Percentiles rank a stretch among this genome's conserved stretches.
phyloP scores from a whole-genome alignment of 2,888 invertebrate genomes.

The Ephialtes manifestator region DNA sequence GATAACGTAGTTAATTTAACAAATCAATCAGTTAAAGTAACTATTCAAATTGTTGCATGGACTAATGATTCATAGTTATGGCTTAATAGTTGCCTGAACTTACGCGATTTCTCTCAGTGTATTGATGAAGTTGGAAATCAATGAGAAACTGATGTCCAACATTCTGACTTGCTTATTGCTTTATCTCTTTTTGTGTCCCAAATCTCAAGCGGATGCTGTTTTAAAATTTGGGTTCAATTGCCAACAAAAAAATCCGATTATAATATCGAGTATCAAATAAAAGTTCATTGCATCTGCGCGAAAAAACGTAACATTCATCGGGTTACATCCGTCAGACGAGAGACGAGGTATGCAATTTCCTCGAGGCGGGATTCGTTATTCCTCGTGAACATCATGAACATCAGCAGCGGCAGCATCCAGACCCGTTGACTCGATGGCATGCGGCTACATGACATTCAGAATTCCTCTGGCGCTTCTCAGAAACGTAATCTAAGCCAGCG shows the following conservation, averaged over 20 bases:
- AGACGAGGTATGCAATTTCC: conserved; percentile 55
- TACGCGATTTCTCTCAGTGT: too few relatives aligned
- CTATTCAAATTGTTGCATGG: too few relatives aligned
- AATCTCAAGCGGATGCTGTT: too few relatives aligned
- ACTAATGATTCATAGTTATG: too few relatives aligned
- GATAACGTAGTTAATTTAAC: too few relatives aligned
- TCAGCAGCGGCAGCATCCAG: conserved; percentile 33
- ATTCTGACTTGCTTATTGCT: too few relatives aligned
- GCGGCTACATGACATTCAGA: conserved; percentile 22
- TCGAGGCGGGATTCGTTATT: conserved; percentile 55
- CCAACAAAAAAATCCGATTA: background rate
- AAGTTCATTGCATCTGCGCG: background rate
- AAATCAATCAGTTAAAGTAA: too few relatives aligned
- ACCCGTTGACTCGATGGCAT: conserved; percentile 38
- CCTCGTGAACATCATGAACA: conserved; percentile 38
- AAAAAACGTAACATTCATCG: background rate
- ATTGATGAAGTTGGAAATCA: too few relatives aligned
- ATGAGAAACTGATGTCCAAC: too few relatives aligned
- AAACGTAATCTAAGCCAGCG: conserved; percentile 43
- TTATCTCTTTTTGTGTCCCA: too few relatives aligned
- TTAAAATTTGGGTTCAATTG: background rate
- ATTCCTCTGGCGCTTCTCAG: conserved; percentile 40
- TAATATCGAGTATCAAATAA: background rate
- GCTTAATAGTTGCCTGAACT: too few relatives aligned
- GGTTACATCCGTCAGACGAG: conserved; percentile 16